Percentiles rank a stretch among this genome's conserved stretches.
Evolutionary conservation across 53 echinoderm and acorn worm species (phyloP).

Genomic region (Paracentrotus lividus): DNA sequence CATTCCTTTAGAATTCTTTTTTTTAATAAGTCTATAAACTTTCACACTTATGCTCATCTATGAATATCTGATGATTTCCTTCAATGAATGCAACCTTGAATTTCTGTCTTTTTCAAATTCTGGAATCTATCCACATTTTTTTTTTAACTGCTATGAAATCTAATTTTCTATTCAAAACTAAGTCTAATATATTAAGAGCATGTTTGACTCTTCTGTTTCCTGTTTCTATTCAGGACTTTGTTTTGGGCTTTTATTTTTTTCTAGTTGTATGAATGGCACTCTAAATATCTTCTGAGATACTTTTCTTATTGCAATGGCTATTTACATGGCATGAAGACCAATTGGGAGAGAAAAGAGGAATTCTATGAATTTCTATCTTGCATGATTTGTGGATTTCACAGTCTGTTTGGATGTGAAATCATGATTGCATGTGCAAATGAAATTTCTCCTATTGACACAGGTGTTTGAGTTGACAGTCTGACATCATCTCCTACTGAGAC

Average conservation of each 20-base stretch:
- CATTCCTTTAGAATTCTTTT: not conserved
- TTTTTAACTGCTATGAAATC: not conserved
- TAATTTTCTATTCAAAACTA: not conserved
- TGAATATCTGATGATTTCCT: not conserved
- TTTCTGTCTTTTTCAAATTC: not conserved
- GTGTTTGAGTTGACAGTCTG: slow-evolving; percentile 26
- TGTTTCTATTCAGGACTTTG: not conserved
- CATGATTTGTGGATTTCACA: slow-evolving; percentile 19
- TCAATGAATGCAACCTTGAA: slow-evolving; percentile 4
- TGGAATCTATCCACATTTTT: not conserved
- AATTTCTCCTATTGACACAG: slow-evolving; percentile 21
- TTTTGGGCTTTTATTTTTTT: not conserved
- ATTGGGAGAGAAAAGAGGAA: not conserved
- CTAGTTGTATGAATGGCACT: not conserved
- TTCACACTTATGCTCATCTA: not conserved
- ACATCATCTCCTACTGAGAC: slow-evolving; percentile 39
- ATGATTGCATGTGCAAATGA: slow-evolving; percentile 19
- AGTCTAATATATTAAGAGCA: not conserved
- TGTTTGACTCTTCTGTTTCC: slow-evolving; percentile 22
- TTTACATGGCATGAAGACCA: not conserved
- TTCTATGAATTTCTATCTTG: not conserved
- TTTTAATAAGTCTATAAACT: not conserved
- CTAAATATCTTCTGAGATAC: not conserved
- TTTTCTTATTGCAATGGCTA: not conserved
- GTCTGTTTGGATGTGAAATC: slow-evolving; percentile 22